Conservation (phyloP, 2,797 vertebrate genomes). For the Trachurus trachurus region DNA sequence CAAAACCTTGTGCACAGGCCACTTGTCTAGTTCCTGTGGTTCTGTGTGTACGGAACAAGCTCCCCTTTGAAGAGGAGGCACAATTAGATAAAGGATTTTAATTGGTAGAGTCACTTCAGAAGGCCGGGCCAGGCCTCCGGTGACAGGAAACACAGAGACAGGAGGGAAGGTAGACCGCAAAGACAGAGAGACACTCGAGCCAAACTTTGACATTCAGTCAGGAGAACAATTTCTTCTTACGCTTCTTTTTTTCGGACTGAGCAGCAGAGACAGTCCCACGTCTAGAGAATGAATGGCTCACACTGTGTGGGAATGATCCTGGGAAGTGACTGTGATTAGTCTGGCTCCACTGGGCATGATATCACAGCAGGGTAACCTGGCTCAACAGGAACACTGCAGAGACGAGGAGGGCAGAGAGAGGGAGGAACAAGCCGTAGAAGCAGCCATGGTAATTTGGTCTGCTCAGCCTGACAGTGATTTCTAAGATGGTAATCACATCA, state of each 20-base stretch:
- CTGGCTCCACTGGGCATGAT: constrained; percentile 78
- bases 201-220: constrained; percentile 1
- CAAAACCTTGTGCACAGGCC: constrained; percentile 59
- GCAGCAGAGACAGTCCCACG: constrained; percentile 49
- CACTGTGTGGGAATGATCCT: constrained; percentile 71
- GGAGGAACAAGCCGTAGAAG: constrained; percentile 28
- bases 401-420: constrained; percentile 21
- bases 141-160: constrained; percentile 7
- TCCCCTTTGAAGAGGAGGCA: constrained; percentile 54
- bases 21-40: constrained; percentile 59
- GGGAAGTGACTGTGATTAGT: constrained; percentile 78
- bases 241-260: constrained; percentile 34
- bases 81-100: constrained; percentile 55
- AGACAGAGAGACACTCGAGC: constrained; percentile 8
- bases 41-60: constrained; percentile 39
- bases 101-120: constrained; percentile 41
- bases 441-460: constrained; percentile 62
- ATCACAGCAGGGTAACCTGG: constrained; percentile 71
- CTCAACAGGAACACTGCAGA: constrained; percentile 32
- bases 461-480: constrained; percentile 74
- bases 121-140: background rate
- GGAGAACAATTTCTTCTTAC: constrained; percentile 15
- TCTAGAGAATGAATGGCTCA: constrained; percentile 57
- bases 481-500: constrained; percentile 78
- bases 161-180: background rate